These are phyloP conservation scores for Synergus laeviventris DNA, from an alignment of 2,888 invertebrate species.

Conservation along the genomic window DNA sequence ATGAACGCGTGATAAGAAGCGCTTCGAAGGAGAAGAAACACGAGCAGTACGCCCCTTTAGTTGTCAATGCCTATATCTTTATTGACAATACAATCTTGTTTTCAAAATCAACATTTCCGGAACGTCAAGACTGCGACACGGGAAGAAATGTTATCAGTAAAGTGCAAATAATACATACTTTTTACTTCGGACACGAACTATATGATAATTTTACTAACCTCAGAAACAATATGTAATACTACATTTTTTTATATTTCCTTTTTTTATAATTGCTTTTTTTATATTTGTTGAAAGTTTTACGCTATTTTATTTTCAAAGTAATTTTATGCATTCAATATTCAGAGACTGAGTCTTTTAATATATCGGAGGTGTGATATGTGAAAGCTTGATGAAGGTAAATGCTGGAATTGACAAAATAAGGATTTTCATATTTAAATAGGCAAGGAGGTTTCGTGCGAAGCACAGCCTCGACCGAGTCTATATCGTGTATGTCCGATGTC, in stretches of 20 bases:
- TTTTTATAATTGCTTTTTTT: neutral
- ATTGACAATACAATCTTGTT: slow-evolving; percentile 29
- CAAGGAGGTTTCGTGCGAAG: slow-evolving; percentile 41
- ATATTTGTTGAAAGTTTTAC: neutral
- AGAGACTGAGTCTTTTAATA: neutral
- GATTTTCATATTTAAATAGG: slow-evolving; percentile 20
- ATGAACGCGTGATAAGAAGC: slow-evolving; percentile 57
- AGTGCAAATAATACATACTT: neutral
- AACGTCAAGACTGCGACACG: neutral
- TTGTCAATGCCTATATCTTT: slow-evolving; percentile 16
- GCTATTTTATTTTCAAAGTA: neutral
- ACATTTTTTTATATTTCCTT: neutral
- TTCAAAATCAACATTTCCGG: slow-evolving; percentile 15
- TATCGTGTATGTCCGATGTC: slow-evolving; percentile 61
- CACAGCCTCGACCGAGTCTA: slow-evolving; percentile 47
- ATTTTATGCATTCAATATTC: neutral
- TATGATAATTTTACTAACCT: neutral
- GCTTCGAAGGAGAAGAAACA: slow-evolving; percentile 48
- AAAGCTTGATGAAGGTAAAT: neutral
- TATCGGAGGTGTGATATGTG: neutral
- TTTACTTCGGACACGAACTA: neutral
- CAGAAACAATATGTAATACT: neutral
- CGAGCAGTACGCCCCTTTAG: neutral
- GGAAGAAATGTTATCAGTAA: neutral
- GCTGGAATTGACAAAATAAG: neutral